These are phyloP conservation scores for Tromatobia lineatoria DNA, from an alignment of 2,888 invertebrate species.

Conservation along the genomic window DNA sequence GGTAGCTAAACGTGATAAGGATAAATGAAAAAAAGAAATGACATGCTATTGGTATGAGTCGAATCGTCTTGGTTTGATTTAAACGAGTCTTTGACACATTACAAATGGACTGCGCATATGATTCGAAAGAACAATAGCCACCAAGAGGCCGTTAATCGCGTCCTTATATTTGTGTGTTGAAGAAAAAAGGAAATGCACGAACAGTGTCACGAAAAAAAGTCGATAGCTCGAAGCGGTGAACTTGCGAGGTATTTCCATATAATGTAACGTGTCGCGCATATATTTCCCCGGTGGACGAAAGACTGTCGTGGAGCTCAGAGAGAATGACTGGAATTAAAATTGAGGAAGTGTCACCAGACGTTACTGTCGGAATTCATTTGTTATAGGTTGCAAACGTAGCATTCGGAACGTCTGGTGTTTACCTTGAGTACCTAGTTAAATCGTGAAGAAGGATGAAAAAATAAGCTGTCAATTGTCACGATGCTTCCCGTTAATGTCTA, in stretches of 20 bases:
- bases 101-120: neutral
- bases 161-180: neutral
- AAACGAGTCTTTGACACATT: conserved; percentile 5
- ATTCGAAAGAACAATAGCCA: neutral
- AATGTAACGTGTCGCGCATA: conserved; percentile 71
- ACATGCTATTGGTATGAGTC: neutral
- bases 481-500: too few species aligned
- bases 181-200: neutral
- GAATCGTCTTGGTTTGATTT: conserved; percentile 9
- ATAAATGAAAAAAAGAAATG: neutral
- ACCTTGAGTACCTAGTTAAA: too few species aligned
- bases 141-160: too few species aligned
- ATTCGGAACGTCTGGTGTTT: neutral
- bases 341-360: conserved; percentile 44
- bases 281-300: conserved; percentile 56
- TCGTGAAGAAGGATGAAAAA: too few species aligned
- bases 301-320: conserved; percentile 16
- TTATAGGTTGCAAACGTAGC: neutral
- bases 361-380: neutral
- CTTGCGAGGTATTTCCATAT: conserved; percentile 67
- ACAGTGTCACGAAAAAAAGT: neutral
- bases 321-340: conserved; percentile 71
- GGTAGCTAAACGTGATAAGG: conserved; percentile 12
- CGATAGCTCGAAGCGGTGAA: neutral
- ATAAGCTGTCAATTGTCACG: too few species aligned